Evolutionary conservation across 1,140 invertebrate species (phyloP).

Genomic region (Armadillidium nasatum): DNA sequence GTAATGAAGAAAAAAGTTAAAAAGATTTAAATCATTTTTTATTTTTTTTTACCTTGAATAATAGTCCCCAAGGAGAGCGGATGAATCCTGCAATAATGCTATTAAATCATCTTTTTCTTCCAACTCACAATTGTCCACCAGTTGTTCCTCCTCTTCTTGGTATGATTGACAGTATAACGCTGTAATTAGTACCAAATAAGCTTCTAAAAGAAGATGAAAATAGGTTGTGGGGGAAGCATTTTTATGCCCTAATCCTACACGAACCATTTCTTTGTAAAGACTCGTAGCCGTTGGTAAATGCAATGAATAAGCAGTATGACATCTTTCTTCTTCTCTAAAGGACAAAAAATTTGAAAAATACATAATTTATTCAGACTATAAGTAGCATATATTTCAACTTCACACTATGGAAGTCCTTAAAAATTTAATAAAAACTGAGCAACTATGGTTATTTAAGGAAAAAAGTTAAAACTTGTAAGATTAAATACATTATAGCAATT

Average conservation of each 20-base stretch:
- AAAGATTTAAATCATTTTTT: too few relatives aligned
- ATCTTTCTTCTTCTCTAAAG: background rate
- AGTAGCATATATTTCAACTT: too few relatives aligned
- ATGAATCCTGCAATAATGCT: constrained; percentile 58
- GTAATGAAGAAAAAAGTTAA: too few relatives aligned
- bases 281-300: constrained; percentile 47
- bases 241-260: constrained; percentile 39
- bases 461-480: too few relatives aligned
- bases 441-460: too few relatives aligned
- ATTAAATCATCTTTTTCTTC: constrained; percentile 49
- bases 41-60: constrained; percentile 55
- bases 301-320: constrained; percentile 46
- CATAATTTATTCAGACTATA: too few relatives aligned
- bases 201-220: constrained; percentile 62
- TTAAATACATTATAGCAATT: too few relatives aligned
- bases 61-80: constrained; percentile 61
- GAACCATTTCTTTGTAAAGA: constrained; percentile 46
- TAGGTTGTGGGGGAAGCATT: constrained; percentile 56
- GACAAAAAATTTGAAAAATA: too few relatives aligned
- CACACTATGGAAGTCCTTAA: too few relatives aligned
- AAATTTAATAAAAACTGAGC: too few relatives aligned
- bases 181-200: constrained; percentile 59
- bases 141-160: constrained; percentile 44
- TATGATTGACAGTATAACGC: constrained; percentile 45
- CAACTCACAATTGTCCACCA: background rate